Conservation (phyloP, 2,113 vertebrate genomes). For the Tinamus guttatus region DNA sequence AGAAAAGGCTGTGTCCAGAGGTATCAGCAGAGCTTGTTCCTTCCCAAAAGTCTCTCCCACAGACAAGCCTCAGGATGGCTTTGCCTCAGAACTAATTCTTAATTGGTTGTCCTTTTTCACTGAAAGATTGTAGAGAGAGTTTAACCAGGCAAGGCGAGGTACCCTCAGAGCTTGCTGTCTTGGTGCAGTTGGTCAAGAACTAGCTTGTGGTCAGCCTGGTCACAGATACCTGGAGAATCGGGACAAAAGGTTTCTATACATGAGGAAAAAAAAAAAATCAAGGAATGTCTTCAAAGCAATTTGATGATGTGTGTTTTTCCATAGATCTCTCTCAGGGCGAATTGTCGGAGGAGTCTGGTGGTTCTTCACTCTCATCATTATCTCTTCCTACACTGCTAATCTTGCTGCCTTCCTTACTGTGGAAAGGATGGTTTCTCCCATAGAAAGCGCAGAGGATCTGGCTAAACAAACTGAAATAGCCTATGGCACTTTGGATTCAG, state of each 20-base stretch:
- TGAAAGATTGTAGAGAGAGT: not conserved
- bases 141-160: not conserved
- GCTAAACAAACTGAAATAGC: conserved; percentile 99
- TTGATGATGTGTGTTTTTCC: conserved; percentile 72
- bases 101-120: not conserved
- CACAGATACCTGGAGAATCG: not conserved
- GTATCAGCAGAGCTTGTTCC: not conserved
- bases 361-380: conserved; percentile 99
- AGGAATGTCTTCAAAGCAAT: conserved; percentile 19
- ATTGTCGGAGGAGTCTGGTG: conserved; percentile 99
- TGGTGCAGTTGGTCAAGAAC: not conserved
- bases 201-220: not conserved
- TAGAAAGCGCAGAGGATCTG: conserved; percentile 98
- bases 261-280: not conserved
- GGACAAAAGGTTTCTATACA: not conserved
- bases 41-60: not conserved
- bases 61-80: fast-evolving
- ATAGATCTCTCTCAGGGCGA: conserved; percentile 96
- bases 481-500: conserved; percentile 97
- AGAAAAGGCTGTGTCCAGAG: not conserved
- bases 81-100: not conserved
- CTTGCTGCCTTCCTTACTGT: conserved; percentile 99
- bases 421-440: conserved; percentile 99
- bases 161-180: not conserved
- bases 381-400: conserved; percentile 99